phyloP scores from a whole-genome alignment of 1,140 invertebrate genomes.

The Gonatopus flavifemur region DNA sequence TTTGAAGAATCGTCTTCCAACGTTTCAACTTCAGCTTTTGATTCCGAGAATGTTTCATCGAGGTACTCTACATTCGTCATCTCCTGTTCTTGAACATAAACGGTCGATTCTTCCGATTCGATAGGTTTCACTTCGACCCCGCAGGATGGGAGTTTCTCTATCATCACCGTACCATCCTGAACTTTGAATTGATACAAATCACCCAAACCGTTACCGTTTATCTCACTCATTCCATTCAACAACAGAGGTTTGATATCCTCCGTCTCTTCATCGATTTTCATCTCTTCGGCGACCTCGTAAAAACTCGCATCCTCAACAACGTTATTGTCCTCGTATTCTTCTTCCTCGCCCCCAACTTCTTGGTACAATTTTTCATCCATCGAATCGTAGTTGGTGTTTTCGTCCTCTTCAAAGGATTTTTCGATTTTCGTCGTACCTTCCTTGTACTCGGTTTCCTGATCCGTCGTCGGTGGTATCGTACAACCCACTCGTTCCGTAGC shows the following conservation, averaged over 20 bases:
- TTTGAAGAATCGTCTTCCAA: too few relatives aligned
- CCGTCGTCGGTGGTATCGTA: neutral
- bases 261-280: constrained; percentile 5
- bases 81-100: constrained; percentile 29
- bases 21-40: constrained; percentile 4
- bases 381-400: constrained; percentile 16
- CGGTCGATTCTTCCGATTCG: constrained; percentile 1
- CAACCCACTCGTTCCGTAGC: constrained; percentile 37
- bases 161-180: constrained; percentile 34
- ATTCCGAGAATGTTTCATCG: constrained; percentile 16
- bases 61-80: constrained; percentile 24
- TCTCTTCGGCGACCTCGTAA: neutral
- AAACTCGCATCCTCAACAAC: too few relatives aligned
- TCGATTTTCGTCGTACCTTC: neutral
- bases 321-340: constrained; percentile 53
- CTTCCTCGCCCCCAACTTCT: too few relatives aligned
- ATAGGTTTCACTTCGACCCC: constrained; percentile 15
- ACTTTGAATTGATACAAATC: constrained; percentile 43
- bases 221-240: constrained; percentile 21
- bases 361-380: constrained; percentile 37
- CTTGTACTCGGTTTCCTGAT: neutral
- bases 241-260: constrained; percentile 23
- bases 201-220: constrained; percentile 5
- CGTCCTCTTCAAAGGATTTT: constrained; percentile 8
- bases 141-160: constrained; percentile 32